Evolutionary conservation across 2,888 invertebrate species (phyloP).

Genomic region (Priocnemis perturbator): DNA sequence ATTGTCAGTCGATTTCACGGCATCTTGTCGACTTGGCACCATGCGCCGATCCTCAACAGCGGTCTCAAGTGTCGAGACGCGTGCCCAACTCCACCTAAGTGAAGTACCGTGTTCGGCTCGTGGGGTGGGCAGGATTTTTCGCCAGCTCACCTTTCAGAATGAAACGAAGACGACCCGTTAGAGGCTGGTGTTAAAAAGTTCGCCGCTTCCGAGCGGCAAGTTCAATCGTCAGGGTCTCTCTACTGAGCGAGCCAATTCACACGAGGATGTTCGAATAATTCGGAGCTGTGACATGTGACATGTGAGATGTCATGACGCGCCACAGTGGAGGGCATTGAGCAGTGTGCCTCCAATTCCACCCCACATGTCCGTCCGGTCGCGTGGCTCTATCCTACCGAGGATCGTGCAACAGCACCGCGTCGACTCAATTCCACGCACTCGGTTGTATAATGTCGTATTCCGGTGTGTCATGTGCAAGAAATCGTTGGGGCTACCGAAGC

Average conservation of each 20-base stretch:
- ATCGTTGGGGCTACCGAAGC: conserved; percentile 63
- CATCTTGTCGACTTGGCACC: conserved; percentile 30
- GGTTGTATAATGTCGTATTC: conserved; percentile 57
- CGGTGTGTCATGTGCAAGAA: conserved; percentile 70
- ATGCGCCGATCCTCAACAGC: conserved; percentile 31
- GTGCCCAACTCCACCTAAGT: conserved; percentile 45
- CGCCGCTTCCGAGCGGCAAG: too few relatives aligned
- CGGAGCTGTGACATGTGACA: too few relatives aligned
- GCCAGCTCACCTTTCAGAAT: not conserved
- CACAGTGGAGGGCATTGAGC: too few relatives aligned
- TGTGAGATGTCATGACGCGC: too few relatives aligned
- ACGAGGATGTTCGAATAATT: too few relatives aligned
- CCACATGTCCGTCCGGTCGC: conserved; percentile 60
- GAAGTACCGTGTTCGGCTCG: conserved; percentile 50
- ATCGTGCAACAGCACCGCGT: conserved; percentile 21
- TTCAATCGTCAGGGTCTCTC: too few relatives aligned
- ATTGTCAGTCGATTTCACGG: conserved; percentile 39
- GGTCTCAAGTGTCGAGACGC: conserved; percentile 6
- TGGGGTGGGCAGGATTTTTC: not conserved
- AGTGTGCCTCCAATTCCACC: conserved; percentile 36
- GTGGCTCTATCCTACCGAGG: conserved; percentile 39
- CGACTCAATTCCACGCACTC: conserved; percentile 46
- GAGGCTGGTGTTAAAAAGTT: not conserved
- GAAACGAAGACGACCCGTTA: not conserved
- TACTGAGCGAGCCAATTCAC: too few relatives aligned